Evolutionary conservation across 2,113 vertebrate species (phyloP).

Genomic region (Petroica traversi): DNA sequence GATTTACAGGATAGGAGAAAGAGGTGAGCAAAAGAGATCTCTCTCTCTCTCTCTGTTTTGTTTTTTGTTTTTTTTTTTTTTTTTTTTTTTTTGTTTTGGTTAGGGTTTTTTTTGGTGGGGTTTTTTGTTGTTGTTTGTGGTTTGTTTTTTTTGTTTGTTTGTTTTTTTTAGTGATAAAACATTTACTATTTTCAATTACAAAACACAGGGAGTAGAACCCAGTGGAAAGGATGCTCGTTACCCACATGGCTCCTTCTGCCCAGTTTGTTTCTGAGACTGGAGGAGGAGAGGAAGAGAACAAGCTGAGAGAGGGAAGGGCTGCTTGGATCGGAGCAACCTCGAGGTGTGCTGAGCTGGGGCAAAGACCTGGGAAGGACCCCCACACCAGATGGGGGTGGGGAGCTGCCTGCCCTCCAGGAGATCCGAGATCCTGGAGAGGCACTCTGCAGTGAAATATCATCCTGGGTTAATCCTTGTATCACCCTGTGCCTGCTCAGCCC

Average conservation of each 20-base stretch:
- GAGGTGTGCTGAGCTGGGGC: rapidly evolving
- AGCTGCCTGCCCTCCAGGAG: background rate
- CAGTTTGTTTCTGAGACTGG: background rate
- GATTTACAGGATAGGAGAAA: background rate
- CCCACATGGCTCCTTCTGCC: background rate
- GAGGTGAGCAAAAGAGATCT: background rate
- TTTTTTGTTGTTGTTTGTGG: too few species aligned
- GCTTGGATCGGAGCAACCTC: background rate
- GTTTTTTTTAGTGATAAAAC: background rate
- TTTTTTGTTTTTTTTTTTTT: too few species aligned
- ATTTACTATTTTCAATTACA: background rate
- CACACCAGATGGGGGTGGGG: rapidly evolving
- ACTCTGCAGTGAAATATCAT: background rate
- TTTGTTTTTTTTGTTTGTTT: too few species aligned
- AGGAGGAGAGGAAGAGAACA: background rate
- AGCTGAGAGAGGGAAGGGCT: background rate
- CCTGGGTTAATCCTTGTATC: background rate
- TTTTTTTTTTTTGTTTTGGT: too few species aligned
- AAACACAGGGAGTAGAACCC: background rate
- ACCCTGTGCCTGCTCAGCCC: background rate
- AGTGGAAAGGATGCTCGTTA: background rate
- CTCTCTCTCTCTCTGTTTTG: too few species aligned
- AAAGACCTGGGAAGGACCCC: background rate
- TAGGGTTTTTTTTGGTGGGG: too few species aligned
- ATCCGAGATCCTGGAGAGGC: background rate